Base-by-base conservation (phyloP, 1,140 invertebrate genomes). In the Aphidius gifuensis region DNA sequence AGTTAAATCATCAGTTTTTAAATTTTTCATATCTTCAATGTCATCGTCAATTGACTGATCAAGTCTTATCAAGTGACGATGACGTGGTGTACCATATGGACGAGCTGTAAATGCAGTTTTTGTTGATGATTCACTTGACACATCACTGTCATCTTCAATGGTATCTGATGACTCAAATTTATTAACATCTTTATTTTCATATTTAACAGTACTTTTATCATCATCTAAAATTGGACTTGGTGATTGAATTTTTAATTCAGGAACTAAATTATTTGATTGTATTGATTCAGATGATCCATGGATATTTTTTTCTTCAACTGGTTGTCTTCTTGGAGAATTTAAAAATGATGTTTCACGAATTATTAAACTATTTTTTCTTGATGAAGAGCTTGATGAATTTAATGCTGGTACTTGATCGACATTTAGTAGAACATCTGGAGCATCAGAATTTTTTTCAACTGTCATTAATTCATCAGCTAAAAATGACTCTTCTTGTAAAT, bases 81-180 rank as follows among this genome's bases (percentile, higher is more conserved):
- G 73, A 6, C 74, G 69, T 9, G 75, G 74, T 5, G 75, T 76
- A 16, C 71, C 64, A 50, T 80, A 76, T 5, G 76, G 77, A 58
- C 71, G 62, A 6, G 67, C 74, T 6, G 69, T 72, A 58, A 80
- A 59, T 63, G 74, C 74, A 16, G 78, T 80, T 69, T 76, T 76
- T 59, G 71, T 74, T 3, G 80, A 81, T 57, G 76, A 67, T 64
- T 80, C 76, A 65, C 78, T 80, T 39, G 74, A 75, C 23, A 47
- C 40, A 63, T 80, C 78, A 62, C 71, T 77, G 3, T 80, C 74
- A 9, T 74, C 69, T 8, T 65, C 71, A 57, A 53, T 32, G 0
- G 39, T 58, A 42, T 63, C 56, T 46, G 48, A n/a, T 16, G 21
- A 43, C 9, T 51, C 48, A 11, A 32, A 50, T 58, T 16, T 11